Conservation (phyloP, 2,797 vertebrate genomes). For the Rhabdophis nuchalis region DNA sequence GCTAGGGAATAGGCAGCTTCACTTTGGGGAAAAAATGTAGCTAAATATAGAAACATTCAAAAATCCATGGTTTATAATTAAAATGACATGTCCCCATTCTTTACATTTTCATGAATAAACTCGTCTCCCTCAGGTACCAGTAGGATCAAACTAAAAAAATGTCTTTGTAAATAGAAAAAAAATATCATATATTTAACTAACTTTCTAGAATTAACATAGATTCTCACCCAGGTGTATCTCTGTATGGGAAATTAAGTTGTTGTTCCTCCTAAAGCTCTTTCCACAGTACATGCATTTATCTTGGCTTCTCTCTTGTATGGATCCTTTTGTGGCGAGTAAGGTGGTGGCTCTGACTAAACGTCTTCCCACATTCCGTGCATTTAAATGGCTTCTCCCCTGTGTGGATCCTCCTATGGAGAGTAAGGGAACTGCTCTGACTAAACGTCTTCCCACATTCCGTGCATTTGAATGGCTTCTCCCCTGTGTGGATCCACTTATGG, state of each 20-base stretch:
- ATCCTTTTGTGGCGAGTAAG: not conserved
- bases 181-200: fast-evolving
- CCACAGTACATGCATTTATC: not conserved
- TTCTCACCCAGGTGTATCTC: not conserved
- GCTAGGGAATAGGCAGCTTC: too few relatives aligned
- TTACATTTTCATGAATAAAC: not conserved
- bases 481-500: not conserved
- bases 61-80: too few relatives aligned
- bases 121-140: not conserved
- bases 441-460: not conserved
- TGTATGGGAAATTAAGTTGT: not conserved
- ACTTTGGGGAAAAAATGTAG: too few relatives aligned
- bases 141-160: not conserved
- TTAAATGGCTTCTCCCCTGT: not conserved
- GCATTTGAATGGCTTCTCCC: not conserved
- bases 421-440: not conserved
- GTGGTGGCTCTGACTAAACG: not conserved
- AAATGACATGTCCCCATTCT: not conserved
- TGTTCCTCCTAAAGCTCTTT: not conserved
- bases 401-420: not conserved
- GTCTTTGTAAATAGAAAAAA: not conserved
- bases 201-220: not conserved
- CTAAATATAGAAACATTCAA: too few relatives aligned
- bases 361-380: not conserved
- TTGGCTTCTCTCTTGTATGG: not conserved